A percentile compares a stretch with the other conserved stretches of the same genome.
These are phyloP conservation scores for Gulo gulo DNA, from an alignment of 2,113 vertebrate genomes.

Conservation along the genomic window DNA sequence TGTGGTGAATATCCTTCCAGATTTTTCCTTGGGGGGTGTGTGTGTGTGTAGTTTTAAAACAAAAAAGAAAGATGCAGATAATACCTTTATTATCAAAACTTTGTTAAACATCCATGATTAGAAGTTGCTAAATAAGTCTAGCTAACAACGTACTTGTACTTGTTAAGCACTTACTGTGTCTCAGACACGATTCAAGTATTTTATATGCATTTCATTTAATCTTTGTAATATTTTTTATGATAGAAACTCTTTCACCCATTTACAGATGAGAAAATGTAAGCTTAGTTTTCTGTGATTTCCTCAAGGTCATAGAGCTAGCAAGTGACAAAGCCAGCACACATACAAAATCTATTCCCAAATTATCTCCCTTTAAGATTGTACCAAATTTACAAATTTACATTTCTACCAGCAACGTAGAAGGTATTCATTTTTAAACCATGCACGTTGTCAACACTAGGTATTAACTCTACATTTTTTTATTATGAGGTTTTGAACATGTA, in stretches of 20 bases:
- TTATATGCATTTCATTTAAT: not conserved
- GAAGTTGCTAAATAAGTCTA: conserved; percentile 10
- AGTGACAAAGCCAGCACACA: not conserved
- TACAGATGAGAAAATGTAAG: not conserved
- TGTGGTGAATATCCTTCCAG: not conserved
- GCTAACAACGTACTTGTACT: not conserved
- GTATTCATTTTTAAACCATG: not conserved
- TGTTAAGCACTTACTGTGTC: not conserved
- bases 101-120: conserved; percentile 1
- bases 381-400: conserved; percentile 20
- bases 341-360: not conserved
- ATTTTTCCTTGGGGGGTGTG: not conserved
- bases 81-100: not conserved
- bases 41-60: not conserved
- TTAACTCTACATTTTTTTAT: not conserved
- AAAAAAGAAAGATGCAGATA: conserved; percentile 9
- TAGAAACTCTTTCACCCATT: not conserved
- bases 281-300: conserved; percentile 1
- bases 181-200: not conserved
- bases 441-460: not conserved
- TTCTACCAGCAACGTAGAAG: not conserved
- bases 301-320: not conserved
- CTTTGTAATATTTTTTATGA: not conserved
- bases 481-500: conserved; percentile 5
- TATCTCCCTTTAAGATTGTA: not conserved